Conservation (phyloP, 2,113 vertebrate species). For the Perca flavescens region DNA sequence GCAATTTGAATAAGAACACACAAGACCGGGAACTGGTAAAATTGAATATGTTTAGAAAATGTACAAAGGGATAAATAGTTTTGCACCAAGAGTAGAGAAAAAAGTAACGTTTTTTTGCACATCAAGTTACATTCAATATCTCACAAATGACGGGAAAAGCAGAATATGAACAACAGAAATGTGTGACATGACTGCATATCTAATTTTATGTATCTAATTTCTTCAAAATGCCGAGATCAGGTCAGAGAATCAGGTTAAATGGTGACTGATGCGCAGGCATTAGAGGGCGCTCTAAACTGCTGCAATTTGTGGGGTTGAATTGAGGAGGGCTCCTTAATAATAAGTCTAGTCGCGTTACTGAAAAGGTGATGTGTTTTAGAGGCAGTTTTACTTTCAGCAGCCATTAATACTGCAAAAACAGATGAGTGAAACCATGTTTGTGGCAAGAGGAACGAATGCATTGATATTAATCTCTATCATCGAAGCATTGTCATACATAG, state of each 20-base stretch:
- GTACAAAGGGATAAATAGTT: not conserved
- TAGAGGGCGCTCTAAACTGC: slow-evolving; percentile 84
- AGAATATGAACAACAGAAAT: not conserved
- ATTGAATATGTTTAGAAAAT: not conserved
- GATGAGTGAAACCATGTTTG: not conserved
- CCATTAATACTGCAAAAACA: slow-evolving; percentile 1
- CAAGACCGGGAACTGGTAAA: not conserved
- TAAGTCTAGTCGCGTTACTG: not conserved
- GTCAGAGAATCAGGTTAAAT: not conserved
- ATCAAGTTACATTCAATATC: not conserved
- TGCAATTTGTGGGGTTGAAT: not conserved
- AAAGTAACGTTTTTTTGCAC: not conserved
- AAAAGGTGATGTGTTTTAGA: slow-evolving; percentile 10
- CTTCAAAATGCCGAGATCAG: not conserved
- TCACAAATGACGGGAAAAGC: not conserved
- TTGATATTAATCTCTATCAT: not conserved
- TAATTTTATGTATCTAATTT: not conserved
- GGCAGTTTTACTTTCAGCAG: slow-evolving; percentile 25
- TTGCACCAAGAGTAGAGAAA: not conserved
- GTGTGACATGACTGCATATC: not conserved
- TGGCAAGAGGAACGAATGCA: not conserved
- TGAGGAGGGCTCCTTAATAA: not conserved
- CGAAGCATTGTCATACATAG: not conserved
- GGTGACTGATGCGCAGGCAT: slow-evolving; percentile 41
- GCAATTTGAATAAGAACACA: not conserved